Evolutionary conservation across 2,888 invertebrate genomes (phyloP), one percentile per base, ranked within the genome.

Genomic region (Eulithis prunata): DNA sequence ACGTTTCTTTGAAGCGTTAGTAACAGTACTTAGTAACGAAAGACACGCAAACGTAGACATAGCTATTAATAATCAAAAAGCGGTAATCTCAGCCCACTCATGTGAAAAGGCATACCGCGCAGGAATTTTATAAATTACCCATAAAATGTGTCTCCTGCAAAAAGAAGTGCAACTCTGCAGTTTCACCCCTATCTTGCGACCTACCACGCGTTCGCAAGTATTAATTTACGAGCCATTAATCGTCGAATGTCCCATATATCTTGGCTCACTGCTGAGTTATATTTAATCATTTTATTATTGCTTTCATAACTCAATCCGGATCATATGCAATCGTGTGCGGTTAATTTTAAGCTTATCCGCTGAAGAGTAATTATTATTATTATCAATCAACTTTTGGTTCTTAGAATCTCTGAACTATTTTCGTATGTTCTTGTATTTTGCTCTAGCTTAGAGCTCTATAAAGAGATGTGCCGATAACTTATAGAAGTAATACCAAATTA

Each of bases 91-190:
- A 52, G n/a, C 32, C 12, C n/a, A 51, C 54, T 54, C 54, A 41
- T 14, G n/a, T 28, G 53, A 13, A 54, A 41, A 14, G 10, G 14
- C 11, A 54, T 13, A 13, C 36, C 53, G n/a, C 6, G 10, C 41
- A 41, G 14, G 55, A 12, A 21, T 21, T 43, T 45, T 45, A 45
- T 56, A 56, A 56, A 56, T 28, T 45, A 56, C 32, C 46, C 45
- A 60, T 57, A 59, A 66, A 63, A 52, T 57, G 12, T 47, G 46
- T 41, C 57, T 49, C 58, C 2, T 60, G 73, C 67, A 60, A 78
- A 76, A 77, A 76, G 82, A 78, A 76, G 28, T 78, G 74, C 74
- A 75, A 77, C 65, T 72, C 71, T 74, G 70, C 72, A 69, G 21
- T 70, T 38, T 54, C n/a, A 57, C 65, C 59, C 59, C 56, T 59